Base-by-base conservation (phyloP, 2,797 vertebrate genomes). In the Coluber constrictor region DNA sequence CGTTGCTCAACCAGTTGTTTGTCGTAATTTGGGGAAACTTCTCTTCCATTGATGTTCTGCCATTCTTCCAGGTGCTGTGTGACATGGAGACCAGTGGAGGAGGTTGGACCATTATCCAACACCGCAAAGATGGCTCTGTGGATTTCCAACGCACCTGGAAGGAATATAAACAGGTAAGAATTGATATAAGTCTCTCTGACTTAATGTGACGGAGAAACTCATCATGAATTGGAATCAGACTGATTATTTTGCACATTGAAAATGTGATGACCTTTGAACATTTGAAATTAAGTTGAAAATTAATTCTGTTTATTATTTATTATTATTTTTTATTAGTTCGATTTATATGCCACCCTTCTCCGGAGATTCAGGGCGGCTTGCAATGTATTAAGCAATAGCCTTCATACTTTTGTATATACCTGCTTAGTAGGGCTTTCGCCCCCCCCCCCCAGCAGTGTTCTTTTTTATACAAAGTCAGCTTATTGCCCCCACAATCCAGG, bases 41-140 rank as follows among this genome's bases (percentile, higher is more conserved):
- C 37, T 47, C 37, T 15, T 25, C 15, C 11, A 59, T 7, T 12
- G 4, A 74, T 10, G 10, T 56, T 7, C 32, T 59, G 54, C 86
- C 37, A 43, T 59, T 10, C 92, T 18, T 32, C 13, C 96, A 98
- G 98, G 98, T 98, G 32, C 97, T 98, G 92, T 98, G 98, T 94
- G 98, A 98, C 88, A 98, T 98, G 98, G 97, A 97, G 95, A 98
- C 98, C 20, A 96, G 95, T 66, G 98, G 98, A 8, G 98, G 98
- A 0, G 98, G 98, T 1, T 98, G 98, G 98, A 98, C 98, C 0
- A 97, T 98, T 88, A 96, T 98, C 94, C 98, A 98, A 95, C 98
- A 97, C 95, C 97, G 98, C 4, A 95, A 94, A 47, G 97, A 98
- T 0, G 98, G 98, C 79, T 98, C 98, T 0, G 92, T 98, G 5